These are phyloP conservation scores for Babylonia areolata DNA, from an alignment of 1,140 invertebrate species.

Conservation along the genomic window DNA sequence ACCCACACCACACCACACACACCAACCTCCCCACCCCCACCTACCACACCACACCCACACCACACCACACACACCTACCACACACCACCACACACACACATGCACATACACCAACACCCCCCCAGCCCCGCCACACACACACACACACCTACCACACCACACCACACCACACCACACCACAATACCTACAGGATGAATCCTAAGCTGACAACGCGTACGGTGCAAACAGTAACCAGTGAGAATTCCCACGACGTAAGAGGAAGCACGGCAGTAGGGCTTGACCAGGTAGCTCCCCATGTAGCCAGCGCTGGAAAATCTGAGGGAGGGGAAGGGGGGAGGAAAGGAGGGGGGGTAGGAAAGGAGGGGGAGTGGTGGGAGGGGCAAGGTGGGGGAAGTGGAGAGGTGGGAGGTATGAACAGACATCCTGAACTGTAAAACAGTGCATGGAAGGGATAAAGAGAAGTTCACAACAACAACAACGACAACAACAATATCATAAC, in stretches of 20 bases:
- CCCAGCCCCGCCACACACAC: too few relatives aligned
- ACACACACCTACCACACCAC: background rate
- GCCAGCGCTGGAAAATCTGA: background rate
- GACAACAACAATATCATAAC: too few relatives aligned
- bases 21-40: too few relatives aligned
- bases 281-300: background rate
- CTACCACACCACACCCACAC: background rate
- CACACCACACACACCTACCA: background rate
- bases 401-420: too few relatives aligned
- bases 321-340: too few relatives aligned
- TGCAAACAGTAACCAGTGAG: background rate
- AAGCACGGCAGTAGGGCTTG: background rate
- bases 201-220: background rate
- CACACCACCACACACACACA: slow-evolving; percentile 23
- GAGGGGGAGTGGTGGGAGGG: too few relatives aligned
- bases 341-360: too few relatives aligned
- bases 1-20: too few relatives aligned
- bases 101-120: slow-evolving; percentile 18
- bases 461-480: too few relatives aligned
- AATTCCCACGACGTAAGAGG: background rate
- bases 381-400: too few relatives aligned
- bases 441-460: too few relatives aligned
- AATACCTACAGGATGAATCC: background rate
- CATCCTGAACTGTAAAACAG: too few relatives aligned
- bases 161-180: background rate